Conservation (phyloP, 2,113 vertebrate species). For the Bungarus multicinctus region DNA sequence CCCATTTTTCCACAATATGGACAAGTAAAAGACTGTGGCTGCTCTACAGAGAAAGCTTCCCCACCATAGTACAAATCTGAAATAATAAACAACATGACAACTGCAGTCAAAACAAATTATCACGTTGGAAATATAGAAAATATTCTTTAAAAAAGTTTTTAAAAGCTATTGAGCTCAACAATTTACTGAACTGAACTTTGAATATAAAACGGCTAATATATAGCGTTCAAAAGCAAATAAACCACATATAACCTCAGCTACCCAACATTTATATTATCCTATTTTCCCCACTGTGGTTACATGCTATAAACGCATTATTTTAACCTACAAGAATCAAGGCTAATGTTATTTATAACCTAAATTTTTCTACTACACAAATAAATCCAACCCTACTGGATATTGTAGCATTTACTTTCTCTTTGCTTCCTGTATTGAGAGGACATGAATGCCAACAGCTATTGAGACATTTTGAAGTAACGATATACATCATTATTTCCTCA, state of each 20-base stretch:
- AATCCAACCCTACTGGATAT: not conserved
- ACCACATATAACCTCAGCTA: not conserved
- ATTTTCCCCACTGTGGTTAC: not conserved
- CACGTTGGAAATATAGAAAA: not conserved
- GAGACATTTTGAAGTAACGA: not conserved
- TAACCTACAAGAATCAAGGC: not conserved
- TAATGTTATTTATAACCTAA: conserved; percentile 1
- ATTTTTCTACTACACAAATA: not conserved
- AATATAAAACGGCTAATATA: not conserved
- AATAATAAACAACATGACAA: conserved; percentile 34
- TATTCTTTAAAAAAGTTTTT: not conserved
- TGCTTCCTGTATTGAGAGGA: rapidly evolving
- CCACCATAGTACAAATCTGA: conserved; percentile 99
- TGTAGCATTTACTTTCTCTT: not conserved
- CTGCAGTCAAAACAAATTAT: conserved; percentile 30
- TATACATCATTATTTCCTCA: too few species aligned
- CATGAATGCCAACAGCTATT: not conserved
- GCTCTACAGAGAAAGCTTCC: conserved; percentile 98
- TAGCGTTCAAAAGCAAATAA: not conserved
- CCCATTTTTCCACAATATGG: conserved; percentile 99
- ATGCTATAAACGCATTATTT: not conserved
- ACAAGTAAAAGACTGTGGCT: conserved; percentile 98
- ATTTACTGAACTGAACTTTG: not conserved
- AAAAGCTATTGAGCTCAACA: not conserved
- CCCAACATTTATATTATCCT: rapidly evolving